Evolutionary conservation across 2,888 invertebrate genomes (phyloP).

Genomic region (Toxonevra muliebris): DNA sequence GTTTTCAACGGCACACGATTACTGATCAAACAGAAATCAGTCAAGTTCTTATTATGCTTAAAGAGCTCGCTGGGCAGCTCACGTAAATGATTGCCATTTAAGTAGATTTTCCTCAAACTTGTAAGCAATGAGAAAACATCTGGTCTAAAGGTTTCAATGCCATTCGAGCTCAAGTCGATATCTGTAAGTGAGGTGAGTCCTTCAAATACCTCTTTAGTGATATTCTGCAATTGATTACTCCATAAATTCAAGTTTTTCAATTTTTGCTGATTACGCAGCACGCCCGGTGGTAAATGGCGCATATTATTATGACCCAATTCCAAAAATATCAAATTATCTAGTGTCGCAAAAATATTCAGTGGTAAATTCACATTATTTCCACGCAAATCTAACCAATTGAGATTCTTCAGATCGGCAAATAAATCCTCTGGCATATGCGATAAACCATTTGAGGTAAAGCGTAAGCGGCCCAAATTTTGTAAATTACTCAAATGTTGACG

Average conservation of each 20-base stretch:
- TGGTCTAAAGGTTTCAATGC: slow-evolving; percentile 70
- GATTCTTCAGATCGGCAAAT: slow-evolving; percentile 69
- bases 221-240: slow-evolving; percentile 73
- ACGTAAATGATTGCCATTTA: slow-evolving; percentile 74
- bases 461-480: slow-evolving; percentile 68
- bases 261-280: slow-evolving; percentile 72
- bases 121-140: slow-evolving; percentile 71
- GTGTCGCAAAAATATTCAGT: slow-evolving; percentile 68
- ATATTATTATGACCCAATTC: slow-evolving; percentile 76
- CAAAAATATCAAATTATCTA: slow-evolving; percentile 70
- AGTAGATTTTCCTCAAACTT: slow-evolving; percentile 72
- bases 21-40: slow-evolving; percentile 68
- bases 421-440: slow-evolving; percentile 71
- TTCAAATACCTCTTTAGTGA: slow-evolving; percentile 72
- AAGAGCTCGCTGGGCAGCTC: slow-evolving; percentile 72
- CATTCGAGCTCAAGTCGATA: slow-evolving; percentile 76
- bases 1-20: slow-evolving; percentile 70
- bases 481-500: slow-evolving; percentile 71
- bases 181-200: slow-evolving; percentile 71
- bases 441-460: slow-evolving; percentile 72
- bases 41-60: slow-evolving; percentile 67
- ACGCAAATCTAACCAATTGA: slow-evolving; percentile 73
- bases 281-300: slow-evolving; percentile 69
- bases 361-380: slow-evolving; percentile 71
- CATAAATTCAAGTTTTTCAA: slow-evolving; percentile 73